These are phyloP conservation scores for Sebastolobus altivelis DNA, from an alignment of 2,797 vertebrate species.

Conservation along the genomic window DNA sequence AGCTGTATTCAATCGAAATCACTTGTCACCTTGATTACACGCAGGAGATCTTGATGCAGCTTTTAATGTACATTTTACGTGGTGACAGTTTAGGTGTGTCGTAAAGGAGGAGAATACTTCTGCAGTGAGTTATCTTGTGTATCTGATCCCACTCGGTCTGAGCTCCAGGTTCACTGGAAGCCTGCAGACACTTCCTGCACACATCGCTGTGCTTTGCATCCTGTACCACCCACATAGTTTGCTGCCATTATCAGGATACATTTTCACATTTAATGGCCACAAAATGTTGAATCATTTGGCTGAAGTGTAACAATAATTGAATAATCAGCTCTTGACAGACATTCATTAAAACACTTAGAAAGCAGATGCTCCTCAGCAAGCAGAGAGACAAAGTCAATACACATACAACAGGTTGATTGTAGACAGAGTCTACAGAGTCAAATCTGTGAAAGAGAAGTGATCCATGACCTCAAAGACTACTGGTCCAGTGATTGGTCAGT, in stretches of 20 bases:
- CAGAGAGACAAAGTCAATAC: background rate
- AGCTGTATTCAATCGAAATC: background rate
- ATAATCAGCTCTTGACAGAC: background rate
- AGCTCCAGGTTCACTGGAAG: background rate
- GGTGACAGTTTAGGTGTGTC: no score
- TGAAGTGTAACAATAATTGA: background rate
- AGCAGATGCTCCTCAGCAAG: background rate
- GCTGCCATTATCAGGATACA: background rate
- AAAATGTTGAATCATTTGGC: background rate
- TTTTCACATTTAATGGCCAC: slow-evolving; percentile 2
- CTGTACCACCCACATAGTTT: background rate
- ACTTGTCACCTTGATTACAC: background rate
- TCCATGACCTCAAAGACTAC: background rate
- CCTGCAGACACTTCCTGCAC: background rate
- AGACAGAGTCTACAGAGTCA: background rate
- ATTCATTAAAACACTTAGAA: background rate
- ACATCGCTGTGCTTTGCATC: background rate
- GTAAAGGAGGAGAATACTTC: background rate
- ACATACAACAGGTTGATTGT: background rate
- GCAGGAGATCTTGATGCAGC: background rate
- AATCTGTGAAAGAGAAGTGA: background rate
- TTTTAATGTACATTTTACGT: background rate
- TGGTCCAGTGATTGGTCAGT: slow-evolving; percentile 49
- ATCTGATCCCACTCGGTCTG: background rate
- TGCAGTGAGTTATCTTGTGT: background rate